Percentiles rank a stretch among this genome's conserved stretches.
Evolutionary conservation across 2,113 vertebrate genomes (phyloP).

Genomic region (Rhinopithecus roxellana): DNA sequence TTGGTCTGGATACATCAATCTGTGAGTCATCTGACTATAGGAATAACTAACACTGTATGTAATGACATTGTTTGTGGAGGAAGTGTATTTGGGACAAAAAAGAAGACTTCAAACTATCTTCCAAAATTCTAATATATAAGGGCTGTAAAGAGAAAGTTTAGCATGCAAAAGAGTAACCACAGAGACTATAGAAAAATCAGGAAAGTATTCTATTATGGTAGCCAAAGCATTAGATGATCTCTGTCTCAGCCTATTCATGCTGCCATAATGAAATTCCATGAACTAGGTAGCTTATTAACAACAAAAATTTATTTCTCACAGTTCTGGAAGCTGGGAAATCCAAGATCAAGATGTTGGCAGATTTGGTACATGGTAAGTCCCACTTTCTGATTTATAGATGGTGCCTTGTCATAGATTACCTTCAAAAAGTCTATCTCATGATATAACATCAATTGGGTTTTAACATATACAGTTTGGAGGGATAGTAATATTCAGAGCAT

Average conservation of each 20-base stretch:
- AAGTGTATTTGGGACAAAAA: neutral
- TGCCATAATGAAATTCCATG: neutral
- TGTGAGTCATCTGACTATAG: neutral
- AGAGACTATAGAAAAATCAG: neutral
- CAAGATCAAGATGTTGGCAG: neutral
- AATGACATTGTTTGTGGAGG: neutral
- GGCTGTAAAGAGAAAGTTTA: neutral
- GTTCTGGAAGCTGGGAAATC: neutral
- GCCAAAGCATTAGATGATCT: neutral
- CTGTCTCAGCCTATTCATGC: neutral
- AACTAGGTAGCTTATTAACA: neutral
- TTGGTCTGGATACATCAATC: neutral
- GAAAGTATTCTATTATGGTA: neutral
- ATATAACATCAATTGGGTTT: neutral
- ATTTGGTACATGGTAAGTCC: neutral
- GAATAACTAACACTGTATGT: neutral
- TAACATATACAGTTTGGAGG: neutral
- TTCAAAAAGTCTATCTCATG: neutral
- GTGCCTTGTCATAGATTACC: neutral
- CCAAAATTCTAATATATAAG: neutral
- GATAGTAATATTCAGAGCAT: neutral
- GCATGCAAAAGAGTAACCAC: neutral
- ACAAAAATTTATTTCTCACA: neutral
- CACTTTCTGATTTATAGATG: neutral
- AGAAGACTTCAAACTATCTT: neutral